Evolutionary conservation across 2,888 invertebrate species (phyloP), one percentile per base, ranked within the genome.

Genomic region (Erynnis tages): DNA sequence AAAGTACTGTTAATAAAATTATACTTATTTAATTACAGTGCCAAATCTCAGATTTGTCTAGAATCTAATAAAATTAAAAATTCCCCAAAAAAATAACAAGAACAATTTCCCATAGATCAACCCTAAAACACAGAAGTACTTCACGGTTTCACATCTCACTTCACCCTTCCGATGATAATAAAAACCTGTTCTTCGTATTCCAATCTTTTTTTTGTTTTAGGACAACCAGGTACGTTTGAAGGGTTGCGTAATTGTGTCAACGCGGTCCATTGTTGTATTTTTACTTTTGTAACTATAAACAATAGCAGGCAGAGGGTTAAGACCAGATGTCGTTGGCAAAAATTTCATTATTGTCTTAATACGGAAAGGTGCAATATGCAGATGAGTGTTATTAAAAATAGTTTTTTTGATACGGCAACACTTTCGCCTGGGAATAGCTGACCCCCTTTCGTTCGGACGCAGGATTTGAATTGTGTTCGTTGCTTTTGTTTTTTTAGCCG

Each of bases 131-230:
- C 63, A 60, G 62, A 62, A 79, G 69, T 78, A 81, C 82, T 82
- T 76, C 76, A 74, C 77, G 57, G 62, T 64, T 67, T 79, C 69
- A 85, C 87, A 80, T 86, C 87, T 89, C 84, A 87, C 81, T 87
- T 72, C 70, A 76, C 80, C 83, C 79, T 79, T 86, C 74, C 71
- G 70, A 85, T 85, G 85, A 83, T 85, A 86, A 85, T 82, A 55
- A 61, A 83, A 88, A 89, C 88, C 88, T 89, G 88, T 89, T 89
- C 74, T 67, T 58, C 57, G 69, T 74, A 69, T 75, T 79, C 79
- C 82, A 81, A 80, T 82, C 79, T 80, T 74, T 82, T 84, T 87
- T 88, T 89, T 86, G 83, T 87, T 89, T 89, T 86, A 85, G 67
- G 71, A 62, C 67, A 60, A 65, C 63, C 65, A 57, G 55, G 52